Evolutionary conservation across 2,888 invertebrate species (phyloP).

Genomic region (Helobdella robusta): DNA sequence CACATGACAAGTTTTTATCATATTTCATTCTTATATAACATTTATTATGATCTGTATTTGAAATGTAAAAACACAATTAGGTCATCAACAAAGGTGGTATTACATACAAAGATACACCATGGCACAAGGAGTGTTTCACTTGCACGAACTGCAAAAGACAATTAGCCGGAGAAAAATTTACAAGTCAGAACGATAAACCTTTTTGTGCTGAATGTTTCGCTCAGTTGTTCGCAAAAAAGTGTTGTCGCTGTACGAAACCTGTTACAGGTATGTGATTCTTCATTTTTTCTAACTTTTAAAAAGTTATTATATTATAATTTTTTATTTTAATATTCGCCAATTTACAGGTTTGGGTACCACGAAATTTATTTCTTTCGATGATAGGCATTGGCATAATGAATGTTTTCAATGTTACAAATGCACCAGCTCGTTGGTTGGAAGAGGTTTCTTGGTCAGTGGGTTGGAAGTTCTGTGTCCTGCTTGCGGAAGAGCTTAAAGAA

Average conservation of each 20-base stretch:
- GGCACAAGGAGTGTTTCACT: conserved; percentile 95
- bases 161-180: conserved; percentile 94
- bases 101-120: conserved; percentile 98
- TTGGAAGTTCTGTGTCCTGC: conserved; percentile 97
- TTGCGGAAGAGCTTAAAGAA: conserved; percentile 61
- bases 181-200: conserved; percentile 94
- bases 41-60: too few species aligned
- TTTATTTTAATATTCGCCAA: not conserved
- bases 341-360: conserved; percentile 82
- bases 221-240: conserved; percentile 93
- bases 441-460: conserved; percentile 95
- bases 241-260: conserved; percentile 91
- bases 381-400: conserved; percentile 99
- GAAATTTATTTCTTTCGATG: conserved; percentile 98
- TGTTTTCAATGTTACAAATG: conserved; percentile 90
- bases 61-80: conserved; percentile 25
- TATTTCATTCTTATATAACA: too few species aligned
- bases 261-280: conserved; percentile 72
- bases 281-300: not conserved
- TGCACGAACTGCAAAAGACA: conserved; percentile 93
- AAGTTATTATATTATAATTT: not conserved
- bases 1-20: too few species aligned
- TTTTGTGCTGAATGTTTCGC: conserved; percentile 99
- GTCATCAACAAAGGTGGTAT: conserved; percentile 91
- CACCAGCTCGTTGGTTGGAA: conserved; percentile 86